Percentiles rank a stretch among this genome's conserved stretches.
Evolutionary conservation across 1,140 invertebrate species (phyloP).

Genomic region (Zaprionus tsacasi): DNA sequence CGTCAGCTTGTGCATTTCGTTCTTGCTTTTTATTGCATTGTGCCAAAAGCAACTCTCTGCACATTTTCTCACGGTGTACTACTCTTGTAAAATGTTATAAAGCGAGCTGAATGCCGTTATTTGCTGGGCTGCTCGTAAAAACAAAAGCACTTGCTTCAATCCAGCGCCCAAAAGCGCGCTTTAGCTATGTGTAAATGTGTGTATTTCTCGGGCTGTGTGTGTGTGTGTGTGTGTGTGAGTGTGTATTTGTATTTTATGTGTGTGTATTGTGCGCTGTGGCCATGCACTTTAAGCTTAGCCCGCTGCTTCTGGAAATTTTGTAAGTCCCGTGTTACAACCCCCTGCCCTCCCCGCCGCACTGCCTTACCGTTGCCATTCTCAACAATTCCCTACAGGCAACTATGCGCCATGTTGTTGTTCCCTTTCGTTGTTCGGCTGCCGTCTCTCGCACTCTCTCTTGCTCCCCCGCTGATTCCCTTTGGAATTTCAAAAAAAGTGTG

Average conservation of each 20-base stretch:
- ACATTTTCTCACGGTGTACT: slow-evolving; percentile 31
- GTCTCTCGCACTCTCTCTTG: background rate
- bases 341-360: too few relatives aligned
- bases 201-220: slow-evolving; percentile 5
- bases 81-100: slow-evolving; percentile 34
- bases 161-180: slow-evolving; percentile 44
- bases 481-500: slow-evolving; percentile 51
- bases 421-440: slow-evolving; percentile 17
- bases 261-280: slow-evolving; percentile 34
- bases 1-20: background rate
- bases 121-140: slow-evolving; percentile 53
- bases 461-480: slow-evolving; percentile 24
- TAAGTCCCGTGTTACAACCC: slow-evolving; percentile 13
- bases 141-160: slow-evolving; percentile 52
- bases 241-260: slow-evolving; percentile 10
- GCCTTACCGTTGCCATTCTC: background rate
- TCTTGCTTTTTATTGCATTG: slow-evolving; percentile 1
- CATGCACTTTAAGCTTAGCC: slow-evolving; percentile 71
- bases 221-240: background rate
- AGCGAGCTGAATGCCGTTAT: slow-evolving; percentile 47
- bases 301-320: slow-evolving; percentile 46
- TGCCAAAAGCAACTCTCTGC: background rate
- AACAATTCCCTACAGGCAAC: slow-evolving; percentile 38
- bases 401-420: slow-evolving; percentile 39
- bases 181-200: slow-evolving; percentile 16